Conservation (phyloP, 2,113 vertebrate species). For the Chelonoidis abingdonii region DNA sequence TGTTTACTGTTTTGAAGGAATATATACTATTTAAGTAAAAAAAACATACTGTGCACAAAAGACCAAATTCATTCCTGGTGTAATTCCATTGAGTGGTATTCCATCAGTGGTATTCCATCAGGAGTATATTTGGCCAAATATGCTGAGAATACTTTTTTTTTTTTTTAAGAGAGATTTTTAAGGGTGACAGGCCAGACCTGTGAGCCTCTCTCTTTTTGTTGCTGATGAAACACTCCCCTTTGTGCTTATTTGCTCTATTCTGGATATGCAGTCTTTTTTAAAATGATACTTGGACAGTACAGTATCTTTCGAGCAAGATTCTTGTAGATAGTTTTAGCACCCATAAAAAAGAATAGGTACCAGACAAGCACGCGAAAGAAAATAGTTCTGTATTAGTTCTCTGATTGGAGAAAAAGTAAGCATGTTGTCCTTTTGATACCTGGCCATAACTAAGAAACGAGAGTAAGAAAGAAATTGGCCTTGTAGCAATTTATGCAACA, state of each 20-base stretch:
- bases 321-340: not conserved
- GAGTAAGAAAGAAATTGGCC: not conserved
- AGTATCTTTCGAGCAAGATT: not conserved
- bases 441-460: conserved; percentile 16
- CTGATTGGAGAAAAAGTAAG: conserved; percentile 4
- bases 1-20: conserved; percentile 24
- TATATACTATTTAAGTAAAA: not conserved
- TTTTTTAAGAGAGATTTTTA: not conserved
- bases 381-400: not conserved
- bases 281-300: not conserved
- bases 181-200: not conserved
- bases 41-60: not conserved
- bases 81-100: not conserved
- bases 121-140: not conserved
- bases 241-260: conserved; percentile 69
- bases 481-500: not conserved
- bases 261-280: conserved; percentile 41
- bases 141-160: conserved; percentile 49
- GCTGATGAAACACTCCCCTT: conserved; percentile 42
- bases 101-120: not conserved
- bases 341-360: not conserved
- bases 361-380: not conserved
- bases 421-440: conserved; percentile 54
- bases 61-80: not conserved
- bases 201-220: conserved; percentile 27